phyloP scores from a whole-genome alignment of 2,888 invertebrate genomes.

The Sclerodermus sp. region DNA sequence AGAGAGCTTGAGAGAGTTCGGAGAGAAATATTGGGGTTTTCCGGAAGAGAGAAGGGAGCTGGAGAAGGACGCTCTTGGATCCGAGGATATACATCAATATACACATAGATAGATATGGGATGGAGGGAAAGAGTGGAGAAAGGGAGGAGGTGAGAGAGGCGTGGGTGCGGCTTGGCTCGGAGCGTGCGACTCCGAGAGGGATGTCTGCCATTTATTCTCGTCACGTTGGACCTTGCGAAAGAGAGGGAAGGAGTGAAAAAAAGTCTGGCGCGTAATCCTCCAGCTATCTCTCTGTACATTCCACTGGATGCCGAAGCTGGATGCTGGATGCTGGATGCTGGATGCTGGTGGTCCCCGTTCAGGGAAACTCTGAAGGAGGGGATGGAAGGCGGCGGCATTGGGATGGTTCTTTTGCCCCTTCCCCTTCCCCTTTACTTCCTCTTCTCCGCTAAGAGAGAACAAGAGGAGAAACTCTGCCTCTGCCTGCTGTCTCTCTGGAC shows the following conservation, averaged over 20 bases:
- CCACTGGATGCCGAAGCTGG: slow-evolving; percentile 35
- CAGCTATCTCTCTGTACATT: slow-evolving; percentile 48
- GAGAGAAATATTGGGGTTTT: slow-evolving; percentile 22
- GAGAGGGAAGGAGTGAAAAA: slow-evolving; percentile 21
- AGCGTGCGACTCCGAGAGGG: slow-evolving; percentile 36
- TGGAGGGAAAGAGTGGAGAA: slow-evolving; percentile 17
- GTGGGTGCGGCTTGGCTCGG: too few relatives aligned
- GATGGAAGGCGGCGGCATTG: slow-evolving; percentile 10
- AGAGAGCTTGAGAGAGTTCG: too few relatives aligned
- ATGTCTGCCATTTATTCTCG: slow-evolving; percentile 50
- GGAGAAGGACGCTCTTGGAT: neutral
- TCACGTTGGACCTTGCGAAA: slow-evolving; percentile 42
- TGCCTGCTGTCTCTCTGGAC: neutral
- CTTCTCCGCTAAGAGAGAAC: too few relatives aligned
- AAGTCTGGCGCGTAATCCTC: slow-evolving; percentile 42
- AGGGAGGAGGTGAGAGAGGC: too few relatives aligned
- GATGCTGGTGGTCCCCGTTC: neutral
- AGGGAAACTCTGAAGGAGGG: neutral
- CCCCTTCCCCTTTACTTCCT: too few relatives aligned
- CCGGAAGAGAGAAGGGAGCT: slow-evolving; percentile 12
- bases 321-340: neutral
- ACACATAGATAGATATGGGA: neutral
- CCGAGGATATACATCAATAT: neutral
- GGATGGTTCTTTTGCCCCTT: too few relatives aligned
- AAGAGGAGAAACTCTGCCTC: too few relatives aligned